Evolutionary conservation across 2,888 invertebrate species (phyloP), one percentile per base, ranked within the genome.

Genomic region (Epistrophella euchroma): DNA sequence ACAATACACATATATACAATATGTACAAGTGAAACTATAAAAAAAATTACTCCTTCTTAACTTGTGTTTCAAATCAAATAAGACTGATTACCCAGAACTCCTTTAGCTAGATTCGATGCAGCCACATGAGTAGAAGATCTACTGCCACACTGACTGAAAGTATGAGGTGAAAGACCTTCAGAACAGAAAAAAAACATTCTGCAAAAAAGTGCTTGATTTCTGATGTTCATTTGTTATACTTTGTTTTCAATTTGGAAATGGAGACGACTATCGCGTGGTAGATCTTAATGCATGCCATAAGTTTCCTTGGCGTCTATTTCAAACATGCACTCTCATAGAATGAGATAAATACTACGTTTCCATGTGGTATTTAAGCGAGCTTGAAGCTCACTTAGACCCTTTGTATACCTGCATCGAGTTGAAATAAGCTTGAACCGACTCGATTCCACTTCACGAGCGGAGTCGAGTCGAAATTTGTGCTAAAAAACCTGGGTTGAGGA

Each of bases 31-130:
- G 55, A 47, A 72, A 32, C 62, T 60, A 32, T 72, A 55, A 17
- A 52, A 68, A 72, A 17, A 52, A 68, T 68, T 47, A 85, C 85
- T 81, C 47, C 81, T 85, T 76, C 85, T 80, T 73, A 81, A 76
- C 76, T 85, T 85, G 85, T 85, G 85, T 85, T 81, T 60, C 72
- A 76, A 85, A 85, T 85, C 85, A 85, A 85, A 85, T 85, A 85
- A 85, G 85, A 85, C 85, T 85, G 84, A 84, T 84, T 84, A 80
- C 84, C 79, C 71, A 84, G 71, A 75, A 75, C 79, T 84, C 19
- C 56, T 72, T 25, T 45, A 60, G 28, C n/a, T 40, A 11, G 15
- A 45, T 47, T 40, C 37, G 19, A n/a, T 66, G 19, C 43, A 32
- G 40, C 66, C 45, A 47, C 13, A 25, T 45, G 13, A 40, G 28